Conservation (phyloP, 2,797 vertebrate species). For the Helostoma temminkii region DNA sequence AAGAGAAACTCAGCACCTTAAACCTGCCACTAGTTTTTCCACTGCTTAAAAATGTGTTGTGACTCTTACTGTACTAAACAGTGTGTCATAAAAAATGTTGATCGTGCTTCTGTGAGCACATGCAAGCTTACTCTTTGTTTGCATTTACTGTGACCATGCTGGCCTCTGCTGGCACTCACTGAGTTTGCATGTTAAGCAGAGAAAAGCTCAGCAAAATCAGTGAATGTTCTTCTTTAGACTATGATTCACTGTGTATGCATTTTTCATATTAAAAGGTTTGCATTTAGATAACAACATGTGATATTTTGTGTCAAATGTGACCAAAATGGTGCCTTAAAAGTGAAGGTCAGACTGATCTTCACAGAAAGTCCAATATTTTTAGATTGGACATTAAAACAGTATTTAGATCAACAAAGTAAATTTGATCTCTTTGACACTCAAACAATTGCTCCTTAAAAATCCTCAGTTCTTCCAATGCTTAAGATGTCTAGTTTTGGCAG, state of each 20-base stretch:
- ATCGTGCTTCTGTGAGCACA: conserved; percentile 49
- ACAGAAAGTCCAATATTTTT: not conserved
- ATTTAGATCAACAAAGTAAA: not conserved
- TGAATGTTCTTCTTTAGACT: not conserved
- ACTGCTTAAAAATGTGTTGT: conserved; percentile 7
- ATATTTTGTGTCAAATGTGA: too few species aligned
- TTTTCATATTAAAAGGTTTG: too few species aligned
- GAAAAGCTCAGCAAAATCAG: not conserved
- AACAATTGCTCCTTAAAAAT: too few species aligned
- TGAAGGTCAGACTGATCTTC: not conserved
- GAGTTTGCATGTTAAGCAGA: conserved; percentile 11
- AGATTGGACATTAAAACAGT: not conserved
- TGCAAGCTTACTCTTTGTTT: conserved; percentile 3
- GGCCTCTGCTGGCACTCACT: conserved; percentile 69
- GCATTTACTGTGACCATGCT: conserved; percentile 60
- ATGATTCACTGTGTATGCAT: too few species aligned
- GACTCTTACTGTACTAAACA: conserved; percentile 20
- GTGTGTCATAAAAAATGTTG: conserved; percentile 20
- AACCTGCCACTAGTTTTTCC: not conserved
- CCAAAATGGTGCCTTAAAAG: not conserved
- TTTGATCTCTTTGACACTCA: too few species aligned
- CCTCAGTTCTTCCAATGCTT: too few species aligned
- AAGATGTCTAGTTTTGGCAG: too few species aligned
- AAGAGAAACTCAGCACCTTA: not conserved
- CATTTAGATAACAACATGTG: too few species aligned